Base-by-base conservation (phyloP, 2,888 invertebrate species). In the Cistogaster globosa region DNA sequence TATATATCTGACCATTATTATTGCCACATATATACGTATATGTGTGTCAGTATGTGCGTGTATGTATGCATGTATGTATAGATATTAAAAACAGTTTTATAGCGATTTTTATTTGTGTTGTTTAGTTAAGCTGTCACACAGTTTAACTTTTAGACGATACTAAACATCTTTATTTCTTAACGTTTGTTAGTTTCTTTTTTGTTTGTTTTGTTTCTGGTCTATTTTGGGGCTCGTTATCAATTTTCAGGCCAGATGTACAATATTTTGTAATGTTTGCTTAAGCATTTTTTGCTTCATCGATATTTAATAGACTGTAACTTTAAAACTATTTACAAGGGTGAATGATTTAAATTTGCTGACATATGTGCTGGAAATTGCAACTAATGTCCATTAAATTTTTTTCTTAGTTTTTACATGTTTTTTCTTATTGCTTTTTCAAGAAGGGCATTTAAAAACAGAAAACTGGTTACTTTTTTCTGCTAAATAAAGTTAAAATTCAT, bases 221-320 rank as follows among this genome's bases (percentile, higher is more conserved):
- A 69, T 69, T 74, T 65, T 45, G 57, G 69, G 77, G 77, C 63
- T 69, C 74, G 68, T 82, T 85, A 72, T 74, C 81, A 82, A 85
- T 75, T 85, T 78, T 51, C 74, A 77, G 78, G 58, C 82, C 77
- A 82, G 74, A 71, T 82, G 81, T 72, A 65, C 26, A 26, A 2
- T n/a, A n/a, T 51, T 80, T 67, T 60, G 69, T 69, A 81, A 78
- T 85, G 84, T 82, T 82, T 85, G 74, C 68, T 75, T 58, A 72
- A 75, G 69, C 81, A 71, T 74, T 78, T 32, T 80, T 78, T 78
- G 74, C 69, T 51, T 82, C 78, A 85, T 85, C 55, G 84, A 85
- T 82, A 82, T 85, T 85, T 85, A 85, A 85, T 85, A 85, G 84
- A 85, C 81, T 82, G 84, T 74, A 85, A 85, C 81, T 82, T 75